Percentiles rank a stretch among this genome's conserved stretches.
Evolutionary conservation across 64 coral and sea anemone genomes (phyloP).

Genomic region (Catalaphyllia jardinei): DNA sequence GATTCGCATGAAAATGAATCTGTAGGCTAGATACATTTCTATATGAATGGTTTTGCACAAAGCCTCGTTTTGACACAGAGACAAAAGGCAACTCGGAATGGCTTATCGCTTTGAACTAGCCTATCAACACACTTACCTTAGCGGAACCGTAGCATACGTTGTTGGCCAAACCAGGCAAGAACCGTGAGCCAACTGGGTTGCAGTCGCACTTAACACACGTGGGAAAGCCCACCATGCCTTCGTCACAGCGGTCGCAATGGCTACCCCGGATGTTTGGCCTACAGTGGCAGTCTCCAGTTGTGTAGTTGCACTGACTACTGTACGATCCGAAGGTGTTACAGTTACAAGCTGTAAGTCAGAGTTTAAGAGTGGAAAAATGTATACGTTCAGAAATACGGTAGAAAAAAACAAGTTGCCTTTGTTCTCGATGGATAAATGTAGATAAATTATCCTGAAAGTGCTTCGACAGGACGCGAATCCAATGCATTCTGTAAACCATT

Average conservation of each 20-base stretch:
- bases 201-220: constrained; percentile 41
- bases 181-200: constrained; percentile 40
- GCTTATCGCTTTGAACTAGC: background rate
- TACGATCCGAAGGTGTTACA: constrained; percentile 46
- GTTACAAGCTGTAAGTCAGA: constrained; percentile 8
- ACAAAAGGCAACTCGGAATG: too few relatives aligned
- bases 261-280: constrained; percentile 44
- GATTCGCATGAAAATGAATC: too few relatives aligned
- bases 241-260: constrained; percentile 45
- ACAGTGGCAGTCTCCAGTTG: constrained; percentile 53
- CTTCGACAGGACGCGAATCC: too few relatives aligned
- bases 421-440: too few relatives aligned
- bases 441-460: too few relatives aligned
- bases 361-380: background rate
- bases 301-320: constrained; percentile 26
- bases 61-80: too few relatives aligned
- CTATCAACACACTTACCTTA: background rate
- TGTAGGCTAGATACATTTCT: too few relatives aligned
- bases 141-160: constrained; percentile 15
- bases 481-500: too few relatives aligned
- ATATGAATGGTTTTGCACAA: too few relatives aligned
- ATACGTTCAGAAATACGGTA: background rate
- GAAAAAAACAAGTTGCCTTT: too few relatives aligned
- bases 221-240: constrained; percentile 53
- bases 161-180: background rate